phyloP scores from a whole-genome alignment of 2,113 vertebrate species.

The Bujurquina vittata region DNA sequence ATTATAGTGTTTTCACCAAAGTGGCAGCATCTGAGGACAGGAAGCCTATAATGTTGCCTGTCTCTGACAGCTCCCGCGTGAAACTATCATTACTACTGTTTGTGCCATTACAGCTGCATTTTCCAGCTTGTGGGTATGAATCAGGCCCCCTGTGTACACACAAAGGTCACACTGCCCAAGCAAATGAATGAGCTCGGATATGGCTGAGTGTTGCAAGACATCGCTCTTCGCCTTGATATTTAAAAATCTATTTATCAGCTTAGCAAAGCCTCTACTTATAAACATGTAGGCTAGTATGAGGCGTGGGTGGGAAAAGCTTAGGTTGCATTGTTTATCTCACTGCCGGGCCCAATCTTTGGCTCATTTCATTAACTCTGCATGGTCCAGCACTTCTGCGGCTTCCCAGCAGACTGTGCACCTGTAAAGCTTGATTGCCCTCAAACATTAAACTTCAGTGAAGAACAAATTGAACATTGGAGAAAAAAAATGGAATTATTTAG shows the following conservation, averaged over 20 bases:
- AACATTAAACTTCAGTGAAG: slow-evolving; percentile 2
- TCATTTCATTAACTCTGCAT: slow-evolving; percentile 38
- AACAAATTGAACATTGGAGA: slow-evolving; percentile 14
- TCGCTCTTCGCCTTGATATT: neutral
- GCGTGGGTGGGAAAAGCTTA: neutral
- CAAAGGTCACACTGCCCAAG: slow-evolving; percentile 47
- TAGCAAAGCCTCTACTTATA: neutral
- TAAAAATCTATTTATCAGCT: neutral
- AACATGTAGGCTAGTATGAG: neutral
- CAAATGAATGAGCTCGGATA: slow-evolving; percentile 36
- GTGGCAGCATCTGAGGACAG: slow-evolving; percentile 19
- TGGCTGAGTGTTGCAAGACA: slow-evolving; percentile 7
- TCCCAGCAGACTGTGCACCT: slow-evolving; percentile 40
- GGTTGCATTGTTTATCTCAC: slow-evolving; percentile 30
- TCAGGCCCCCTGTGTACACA: slow-evolving; percentile 9
- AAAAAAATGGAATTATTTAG: neutral
- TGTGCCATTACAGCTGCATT: slow-evolving; percentile 37
- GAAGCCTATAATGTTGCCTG: slow-evolving; percentile 15
- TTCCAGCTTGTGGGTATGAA: slow-evolving; percentile 27
- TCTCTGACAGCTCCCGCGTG: slow-evolving; percentile 18
- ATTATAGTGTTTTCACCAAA: slow-evolving; percentile 52
- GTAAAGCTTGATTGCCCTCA: slow-evolving; percentile 15
- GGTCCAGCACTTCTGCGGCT: slow-evolving; percentile 22
- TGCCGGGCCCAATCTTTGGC: slow-evolving; percentile 7
- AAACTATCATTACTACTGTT: slow-evolving; percentile 51